A percentile compares a stretch with the other conserved stretches of the same genome.
These are phyloP conservation scores for Otolemur crassicaudatus DNA, from an alignment of 2,797 vertebrate species.

Conservation along the genomic window DNA sequence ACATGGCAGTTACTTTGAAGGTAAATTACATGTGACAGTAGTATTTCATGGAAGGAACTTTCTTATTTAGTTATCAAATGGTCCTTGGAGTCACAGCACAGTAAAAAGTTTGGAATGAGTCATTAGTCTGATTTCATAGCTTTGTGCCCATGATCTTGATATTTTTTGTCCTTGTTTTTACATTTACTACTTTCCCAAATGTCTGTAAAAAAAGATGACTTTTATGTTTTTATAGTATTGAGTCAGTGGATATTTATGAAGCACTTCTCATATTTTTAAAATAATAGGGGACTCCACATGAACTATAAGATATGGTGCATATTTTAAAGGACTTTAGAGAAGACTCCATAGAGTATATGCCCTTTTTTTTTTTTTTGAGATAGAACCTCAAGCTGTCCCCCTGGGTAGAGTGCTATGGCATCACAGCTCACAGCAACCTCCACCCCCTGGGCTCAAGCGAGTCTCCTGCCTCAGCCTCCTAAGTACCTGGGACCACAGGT, in stretches of 20 bases:
- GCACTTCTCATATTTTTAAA: constrained; percentile 40
- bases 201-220: constrained; percentile 23
- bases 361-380: too few species aligned
- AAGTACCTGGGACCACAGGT: too few species aligned
- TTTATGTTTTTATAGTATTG: background rate
- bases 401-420: too few species aligned
- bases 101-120: background rate
- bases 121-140: background rate
- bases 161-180: constrained; percentile 35
- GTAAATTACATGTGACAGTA: background rate
- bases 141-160: background rate
- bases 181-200: constrained; percentile 36
- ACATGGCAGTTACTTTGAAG: background rate
- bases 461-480: too few species aligned
- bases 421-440: too few species aligned
- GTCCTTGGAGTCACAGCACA: background rate
- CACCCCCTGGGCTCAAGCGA: too few species aligned
- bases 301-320: background rate
- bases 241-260: constrained; percentile 14
- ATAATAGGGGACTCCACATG: background rate
- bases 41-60: background rate
- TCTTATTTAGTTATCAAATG: background rate
- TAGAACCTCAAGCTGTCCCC: too few species aligned
- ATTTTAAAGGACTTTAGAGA: constrained; percentile 11
- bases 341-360: background rate